Base-by-base conservation (phyloP, 2,888 invertebrate species). In the Phalera bucephala region DNA sequence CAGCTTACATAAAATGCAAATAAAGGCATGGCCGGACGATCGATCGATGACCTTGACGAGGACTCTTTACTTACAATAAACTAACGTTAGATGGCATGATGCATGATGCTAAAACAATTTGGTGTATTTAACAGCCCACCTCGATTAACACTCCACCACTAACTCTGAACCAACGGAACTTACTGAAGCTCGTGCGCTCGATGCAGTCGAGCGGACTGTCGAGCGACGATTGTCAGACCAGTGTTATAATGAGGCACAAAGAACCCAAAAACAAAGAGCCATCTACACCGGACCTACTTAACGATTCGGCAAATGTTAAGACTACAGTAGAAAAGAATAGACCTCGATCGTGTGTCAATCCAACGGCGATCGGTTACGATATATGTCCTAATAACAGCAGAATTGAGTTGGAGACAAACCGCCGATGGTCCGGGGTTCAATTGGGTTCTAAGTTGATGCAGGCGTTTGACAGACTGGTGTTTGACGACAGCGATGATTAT, bases 401-500 rank as follows among this genome's bases (percentile, higher is more conserved):
- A 42, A 91, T 74, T 41, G 88, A 78, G 61, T 72, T 72, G 67
- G 82, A 75, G 57, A 79, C 54, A 15, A 93, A 92, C 57, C 93
- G 94, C 65, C 90, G 95, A 53, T 95, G 95, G 94, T 94, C 94
- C 26, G 93, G 93, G 21, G 92, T 94, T 23, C 93, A 94, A 45
- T 79, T 93, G 49, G 93, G 93, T 31, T 93, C 94, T 0, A 94
- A 94, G 62, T 82, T 94, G 56, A 93, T 93, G 77, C 93, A 94
- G 62, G 94, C 93, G 2, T 93, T 94, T 57, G 94, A 94, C 68
- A 91, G 93, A 60, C 81, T 95, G 17, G 91, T 91, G 35, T 91
- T 91, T 42, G 91, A 91, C 45, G 94, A 94, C 63, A 93, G 93
- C 45, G 93, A 93, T 55, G 94, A 94, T 73, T 94, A 94, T 68